Percentiles rank a stretch among this genome's conserved stretches.
These are phyloP conservation scores for Ganaspis brasiliensis DNA, from an alignment of 2,888 invertebrate genomes.

Conservation along the genomic window DNA sequence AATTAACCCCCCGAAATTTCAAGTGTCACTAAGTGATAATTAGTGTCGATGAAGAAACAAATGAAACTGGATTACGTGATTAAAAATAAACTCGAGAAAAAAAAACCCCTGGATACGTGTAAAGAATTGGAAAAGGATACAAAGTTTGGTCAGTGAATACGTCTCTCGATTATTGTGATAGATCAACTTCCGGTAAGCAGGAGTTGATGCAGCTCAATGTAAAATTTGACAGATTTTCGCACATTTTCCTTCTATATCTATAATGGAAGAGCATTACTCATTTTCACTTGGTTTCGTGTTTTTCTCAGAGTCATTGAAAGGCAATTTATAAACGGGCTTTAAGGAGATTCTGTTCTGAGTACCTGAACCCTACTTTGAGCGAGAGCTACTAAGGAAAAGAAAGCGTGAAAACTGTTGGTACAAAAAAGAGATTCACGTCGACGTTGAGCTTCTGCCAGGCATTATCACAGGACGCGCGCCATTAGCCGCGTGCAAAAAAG, in stretches of 20 bases:
- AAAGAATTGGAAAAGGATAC: no score
- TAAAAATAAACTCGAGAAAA: no score
- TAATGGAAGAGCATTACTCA: constrained; percentile 8
- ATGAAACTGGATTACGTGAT: no score
- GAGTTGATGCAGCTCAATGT: background rate
- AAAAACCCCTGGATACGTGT: no score
- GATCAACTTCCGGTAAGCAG: background rate
- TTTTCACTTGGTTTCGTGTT: constrained; percentile 19
- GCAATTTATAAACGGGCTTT: constrained; percentile 36
- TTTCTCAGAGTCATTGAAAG: constrained; percentile 14
- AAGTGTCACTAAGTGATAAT: no score
- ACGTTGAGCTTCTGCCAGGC: constrained; percentile 46
- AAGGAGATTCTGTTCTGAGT: constrained; percentile 26
- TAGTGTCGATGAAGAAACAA: no score
- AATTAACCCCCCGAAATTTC: no score
- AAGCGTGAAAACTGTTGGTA: constrained; percentile 25
- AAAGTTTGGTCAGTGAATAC: no score
- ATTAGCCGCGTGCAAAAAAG: constrained; percentile 58
- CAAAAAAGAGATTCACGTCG: constrained; percentile 42
- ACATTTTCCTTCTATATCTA: background rate
- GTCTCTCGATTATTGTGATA: no score
- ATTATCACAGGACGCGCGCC: constrained; percentile 59
- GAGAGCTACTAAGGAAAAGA: background rate
- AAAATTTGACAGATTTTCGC: background rate
- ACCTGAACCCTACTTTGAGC: no score